Conservation (phyloP, 1,140 invertebrate species). For the Drosophila fuyamai region DNA sequence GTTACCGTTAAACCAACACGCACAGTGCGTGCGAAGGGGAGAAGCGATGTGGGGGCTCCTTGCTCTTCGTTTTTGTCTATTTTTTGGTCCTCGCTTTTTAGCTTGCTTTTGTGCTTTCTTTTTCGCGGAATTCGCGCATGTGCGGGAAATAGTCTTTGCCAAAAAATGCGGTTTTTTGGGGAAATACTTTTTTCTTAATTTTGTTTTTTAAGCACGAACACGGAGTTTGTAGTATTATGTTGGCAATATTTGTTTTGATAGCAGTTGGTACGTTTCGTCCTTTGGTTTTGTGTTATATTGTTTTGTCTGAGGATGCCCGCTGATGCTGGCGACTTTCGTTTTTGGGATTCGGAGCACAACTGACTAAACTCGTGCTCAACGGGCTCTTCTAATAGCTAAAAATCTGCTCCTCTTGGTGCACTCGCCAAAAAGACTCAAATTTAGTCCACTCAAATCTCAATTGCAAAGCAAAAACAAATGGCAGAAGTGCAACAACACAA, state of each 20-base stretch:
- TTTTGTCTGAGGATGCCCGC: slow-evolving; percentile 30
- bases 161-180: slow-evolving; percentile 18
- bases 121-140: slow-evolving; percentile 77
- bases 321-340: slow-evolving; percentile 58
- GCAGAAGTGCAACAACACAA: slow-evolving; percentile 70
- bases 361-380: slow-evolving; percentile 71
- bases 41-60: slow-evolving; percentile 47
- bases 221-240: slow-evolving; percentile 24
- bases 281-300: slow-evolving; percentile 18
- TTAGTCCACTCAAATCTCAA: slow-evolving; percentile 52
- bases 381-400: slow-evolving; percentile 71
- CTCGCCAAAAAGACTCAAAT: slow-evolving; percentile 48
- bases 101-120: slow-evolving; percentile 46
- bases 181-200: slow-evolving; percentile 12
- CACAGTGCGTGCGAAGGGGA: slow-evolving; percentile 66
- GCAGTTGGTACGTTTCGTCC: slow-evolving; percentile 40
- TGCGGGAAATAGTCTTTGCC: slow-evolving; percentile 50
- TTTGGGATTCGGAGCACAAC: slow-evolving; percentile 79
- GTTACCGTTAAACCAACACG: slow-evolving; percentile 73
- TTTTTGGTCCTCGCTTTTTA: slow-evolving; percentile 72
- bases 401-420: slow-evolving; percentile 63
- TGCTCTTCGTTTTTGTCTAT: slow-evolving; percentile 76
- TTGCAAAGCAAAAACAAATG: slow-evolving; percentile 76
- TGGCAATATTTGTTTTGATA: slow-evolving; percentile 45
- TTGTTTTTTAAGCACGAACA: slow-evolving; percentile 39